Percentiles rank a stretch among this genome's conserved stretches.
phyloP scores from a whole-genome alignment of 2,113 vertebrate species.

The Grammomys dolichurus region DNA sequence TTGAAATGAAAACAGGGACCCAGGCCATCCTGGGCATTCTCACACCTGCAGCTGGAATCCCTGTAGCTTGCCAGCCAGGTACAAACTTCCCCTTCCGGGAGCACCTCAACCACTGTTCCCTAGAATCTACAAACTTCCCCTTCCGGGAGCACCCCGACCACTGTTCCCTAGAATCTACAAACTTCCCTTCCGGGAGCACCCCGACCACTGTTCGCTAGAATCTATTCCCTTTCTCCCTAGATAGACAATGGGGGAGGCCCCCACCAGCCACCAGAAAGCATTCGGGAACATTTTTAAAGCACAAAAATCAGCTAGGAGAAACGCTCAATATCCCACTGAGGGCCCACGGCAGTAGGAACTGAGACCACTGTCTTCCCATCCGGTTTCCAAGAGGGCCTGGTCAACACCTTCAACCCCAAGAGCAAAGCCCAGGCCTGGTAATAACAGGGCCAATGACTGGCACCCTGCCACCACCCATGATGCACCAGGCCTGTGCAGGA shows the following conservation, averaged over 20 bases:
- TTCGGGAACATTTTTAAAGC: neutral
- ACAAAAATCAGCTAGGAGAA: neutral
- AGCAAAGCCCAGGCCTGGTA: neutral
- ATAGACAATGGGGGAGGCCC: neutral
- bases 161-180: rapidly evolving
- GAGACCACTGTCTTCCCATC: neutral
- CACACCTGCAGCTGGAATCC: too few relatives aligned
- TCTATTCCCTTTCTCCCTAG: neutral
- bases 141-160: neutral
- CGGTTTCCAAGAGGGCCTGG: neutral
- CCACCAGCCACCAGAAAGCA: neutral
- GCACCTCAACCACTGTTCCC: neutral
- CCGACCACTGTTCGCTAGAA: neutral
- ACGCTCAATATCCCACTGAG: neutral
- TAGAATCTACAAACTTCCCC: neutral
- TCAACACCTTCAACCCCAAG: neutral
- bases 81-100: rapidly evolving
- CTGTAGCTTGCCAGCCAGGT: rapidly evolving
- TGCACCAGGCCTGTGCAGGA: neutral
- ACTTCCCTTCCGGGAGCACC: rapidly evolving
- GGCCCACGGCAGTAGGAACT: neutral
- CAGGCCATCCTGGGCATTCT: rapidly evolving
- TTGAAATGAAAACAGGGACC: neutral
- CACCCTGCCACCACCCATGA: neutral
- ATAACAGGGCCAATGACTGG: neutral